Percentiles rank a stretch among this genome's conserved stretches.
Conservation (phyloP, 2,888 invertebrate genomes). For the Calliscelio sp. region DNA sequence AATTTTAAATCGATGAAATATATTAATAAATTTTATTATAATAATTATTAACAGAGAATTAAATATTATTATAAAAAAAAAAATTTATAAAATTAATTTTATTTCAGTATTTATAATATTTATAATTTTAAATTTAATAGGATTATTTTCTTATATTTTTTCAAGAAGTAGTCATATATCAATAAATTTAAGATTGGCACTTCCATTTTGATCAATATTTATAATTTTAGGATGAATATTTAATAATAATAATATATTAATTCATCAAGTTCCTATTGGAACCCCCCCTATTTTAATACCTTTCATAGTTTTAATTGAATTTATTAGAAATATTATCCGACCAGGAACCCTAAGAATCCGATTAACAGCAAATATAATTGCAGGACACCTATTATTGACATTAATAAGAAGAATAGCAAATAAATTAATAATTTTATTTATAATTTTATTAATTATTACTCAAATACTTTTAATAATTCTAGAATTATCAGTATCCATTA, state of each 20-base stretch:
- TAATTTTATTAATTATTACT: conserved; percentile 79
- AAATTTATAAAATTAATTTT: conserved; percentile 86
- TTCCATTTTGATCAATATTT: conserved; percentile 89
- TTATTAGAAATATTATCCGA: conserved; percentile 91
- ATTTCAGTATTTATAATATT: conserved; percentile 88
- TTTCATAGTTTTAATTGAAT: conserved; percentile 92
- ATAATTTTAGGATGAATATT: conserved; percentile 89
- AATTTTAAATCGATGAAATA: conserved; percentile 77
- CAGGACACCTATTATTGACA: conserved; percentile 90
- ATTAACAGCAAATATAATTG: conserved; percentile 92
- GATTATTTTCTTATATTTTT: conserved; percentile 91
- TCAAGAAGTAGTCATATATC: conserved; percentile 89
- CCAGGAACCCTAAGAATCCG: conserved; percentile 90
- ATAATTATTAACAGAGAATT: conserved; percentile 80
- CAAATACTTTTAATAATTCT: conserved; percentile 87
- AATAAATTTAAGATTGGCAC: conserved; percentile 88
- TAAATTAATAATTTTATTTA: conserved; percentile 80
- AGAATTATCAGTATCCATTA: conserved; percentile 88
- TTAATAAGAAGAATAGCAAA: conserved; percentile 87
- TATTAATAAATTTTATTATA: conserved; percentile 73
- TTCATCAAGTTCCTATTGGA: conserved; percentile 90
- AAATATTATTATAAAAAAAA: conserved; percentile 86
- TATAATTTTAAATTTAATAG: conserved; percentile 90
- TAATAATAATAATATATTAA: conserved; percentile 89
- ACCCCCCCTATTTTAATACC: conserved; percentile 89